Base-by-base conservation (phyloP, 2,888 invertebrate genomes). In the Metacarcinus magister region DNA sequence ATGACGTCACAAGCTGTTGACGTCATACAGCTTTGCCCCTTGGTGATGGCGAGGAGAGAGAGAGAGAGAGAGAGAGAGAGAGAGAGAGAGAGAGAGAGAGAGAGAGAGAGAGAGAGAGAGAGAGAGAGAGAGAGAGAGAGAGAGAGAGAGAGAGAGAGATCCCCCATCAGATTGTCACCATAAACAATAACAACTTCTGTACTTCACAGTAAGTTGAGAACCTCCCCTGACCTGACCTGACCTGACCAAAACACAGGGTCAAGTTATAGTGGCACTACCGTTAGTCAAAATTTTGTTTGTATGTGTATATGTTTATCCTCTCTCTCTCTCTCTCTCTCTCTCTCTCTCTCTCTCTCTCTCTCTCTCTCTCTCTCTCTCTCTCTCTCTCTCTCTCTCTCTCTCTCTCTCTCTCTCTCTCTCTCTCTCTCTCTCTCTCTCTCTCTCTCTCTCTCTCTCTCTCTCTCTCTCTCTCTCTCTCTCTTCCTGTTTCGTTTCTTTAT, bases 381-480 rank as follows among this genome's bases (percentile, higher is more conserved):
- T 60, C 60, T 60, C 60, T 60, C 60, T 60, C 60, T 46, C 46
- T 75, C 75, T 60, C 60, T 60, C 60, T 75, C 75, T 60, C 60
- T 75, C 75, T 75, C 75, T 75, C 75, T 75, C 89, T 91, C 91
- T 44, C 91, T 46, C 91, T 43, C 13, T n/a, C 16, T n/a, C 43
- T 46, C 23, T n/a, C 43, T 91, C 91, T 46, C 46, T 46, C n/a
- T 46, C 91, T 46, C 43, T 91, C 91, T 46, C 43, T 91, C 91
- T 91, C n/a, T 91, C 75, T 75, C 2, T 75, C n/a, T 75, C 3
- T 54, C n/a, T 67, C 67, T 67, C 67, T 23, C 67, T 23, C 67
- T 67, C 67, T 67, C 67, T 67, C 67, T 67, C 67, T 67, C 67
- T 82, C 82, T 82, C 82, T 82, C 67, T 82, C 32, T 32, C 82